These are phyloP conservation scores for Myotis planiceps DNA, from an alignment of 2,797 vertebrate genomes.

Conservation along the genomic window DNA sequence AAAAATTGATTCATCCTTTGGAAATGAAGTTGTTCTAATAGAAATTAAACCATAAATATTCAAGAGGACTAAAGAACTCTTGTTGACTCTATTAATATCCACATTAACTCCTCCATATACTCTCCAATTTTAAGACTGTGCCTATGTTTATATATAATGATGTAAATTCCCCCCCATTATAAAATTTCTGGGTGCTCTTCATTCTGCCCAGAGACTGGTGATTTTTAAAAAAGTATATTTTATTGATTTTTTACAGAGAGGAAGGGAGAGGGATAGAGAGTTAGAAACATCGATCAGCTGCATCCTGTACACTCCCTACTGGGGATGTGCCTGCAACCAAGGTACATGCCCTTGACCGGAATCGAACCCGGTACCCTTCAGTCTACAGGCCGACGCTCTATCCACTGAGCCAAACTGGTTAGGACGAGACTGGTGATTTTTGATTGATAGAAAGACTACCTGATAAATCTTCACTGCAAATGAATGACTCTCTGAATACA, in stretches of 20 bases:
- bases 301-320: too few relatives aligned
- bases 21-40: conserved; percentile 64
- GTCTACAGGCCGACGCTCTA: too few relatives aligned
- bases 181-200: conserved; percentile 73
- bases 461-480: conserved; percentile 88
- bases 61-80: conserved; percentile 20
- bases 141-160: conserved; percentile 56
- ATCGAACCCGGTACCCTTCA: too few relatives aligned
- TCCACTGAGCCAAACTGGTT: too few relatives aligned
- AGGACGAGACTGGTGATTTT: conserved; percentile 77
- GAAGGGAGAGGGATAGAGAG: too few relatives aligned
- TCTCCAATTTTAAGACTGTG: conserved; percentile 23
- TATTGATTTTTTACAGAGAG: too few relatives aligned
- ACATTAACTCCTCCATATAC: conserved; percentile 19
- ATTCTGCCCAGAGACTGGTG: conserved; percentile 75
- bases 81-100: conserved; percentile 18
- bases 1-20: conserved; percentile 58
- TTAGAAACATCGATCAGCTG: too few relatives aligned
- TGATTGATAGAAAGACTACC: conserved; percentile 88
- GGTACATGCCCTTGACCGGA: too few relatives aligned
- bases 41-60: conserved; percentile 66
- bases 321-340: too few relatives aligned
- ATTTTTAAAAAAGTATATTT: conserved; percentile 64
- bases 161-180: conserved; percentile 63
- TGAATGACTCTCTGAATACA: conserved; percentile 89